Evolutionary conservation across 1,140 invertebrate genomes (phyloP).

Genomic region (Orchesella cincta): DNA sequence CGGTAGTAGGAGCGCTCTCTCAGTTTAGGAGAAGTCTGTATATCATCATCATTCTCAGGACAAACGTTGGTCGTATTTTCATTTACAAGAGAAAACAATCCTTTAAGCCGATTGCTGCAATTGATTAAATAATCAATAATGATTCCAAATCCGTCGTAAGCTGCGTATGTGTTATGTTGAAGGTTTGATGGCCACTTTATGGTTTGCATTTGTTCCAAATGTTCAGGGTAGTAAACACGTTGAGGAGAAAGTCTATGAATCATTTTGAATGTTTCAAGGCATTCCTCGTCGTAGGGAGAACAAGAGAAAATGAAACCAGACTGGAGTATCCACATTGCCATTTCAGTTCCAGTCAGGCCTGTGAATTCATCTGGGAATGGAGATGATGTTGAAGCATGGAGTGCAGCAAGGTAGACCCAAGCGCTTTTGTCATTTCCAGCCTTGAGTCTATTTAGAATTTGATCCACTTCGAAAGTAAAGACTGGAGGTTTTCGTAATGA

Average conservation of each 20-base stretch:
- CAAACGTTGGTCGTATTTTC: too few relatives aligned
- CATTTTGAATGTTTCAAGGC: neutral
- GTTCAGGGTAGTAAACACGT: neutral
- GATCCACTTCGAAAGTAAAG: constrained; percentile 25
- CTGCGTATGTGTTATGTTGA: neutral
- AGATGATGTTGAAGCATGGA: constrained; percentile 33
- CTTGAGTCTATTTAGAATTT: neutral
- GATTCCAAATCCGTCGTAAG: neutral
- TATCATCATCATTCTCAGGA: neutral
- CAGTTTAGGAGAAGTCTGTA: too few relatives aligned
- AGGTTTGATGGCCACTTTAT: neutral
- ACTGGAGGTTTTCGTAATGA: neutral
- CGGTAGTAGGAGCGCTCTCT: neutral
- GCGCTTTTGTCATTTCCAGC: neutral
- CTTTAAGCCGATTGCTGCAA: neutral
- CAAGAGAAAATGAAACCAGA: constrained; percentile 24
- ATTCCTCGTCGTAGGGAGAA: constrained; percentile 32
- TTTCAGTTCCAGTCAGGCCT: constrained; percentile 36
- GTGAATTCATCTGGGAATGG: constrained; percentile 36
- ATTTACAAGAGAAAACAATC: too few relatives aligned
- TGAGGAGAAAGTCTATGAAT: neutral
- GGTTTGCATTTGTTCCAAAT: constrained; percentile 10
- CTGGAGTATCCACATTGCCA: constrained; percentile 31
- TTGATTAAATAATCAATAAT: neutral
- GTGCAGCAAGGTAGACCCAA: constrained; percentile 31